phyloP scores from a whole-genome alignment of 2,888 invertebrate species.

The Aethes cnicana region DNA sequence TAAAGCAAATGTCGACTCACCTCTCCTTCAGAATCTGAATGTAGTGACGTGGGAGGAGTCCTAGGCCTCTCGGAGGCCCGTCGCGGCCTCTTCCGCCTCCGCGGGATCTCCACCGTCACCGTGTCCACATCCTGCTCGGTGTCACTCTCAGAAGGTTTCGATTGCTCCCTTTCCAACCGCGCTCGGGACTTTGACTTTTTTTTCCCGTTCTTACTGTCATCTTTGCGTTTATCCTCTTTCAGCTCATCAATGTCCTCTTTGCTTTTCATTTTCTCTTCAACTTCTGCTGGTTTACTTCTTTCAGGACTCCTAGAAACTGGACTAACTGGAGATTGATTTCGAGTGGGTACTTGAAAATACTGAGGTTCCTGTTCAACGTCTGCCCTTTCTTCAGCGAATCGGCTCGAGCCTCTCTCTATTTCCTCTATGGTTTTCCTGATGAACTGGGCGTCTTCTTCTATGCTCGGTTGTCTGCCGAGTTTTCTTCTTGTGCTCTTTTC shows the following conservation, averaged over 20 bases:
- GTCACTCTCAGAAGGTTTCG: slow-evolving; percentile 77
- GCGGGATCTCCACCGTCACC: slow-evolving; percentile 77
- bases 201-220: slow-evolving; percentile 69
- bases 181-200: slow-evolving; percentile 75
- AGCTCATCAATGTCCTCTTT: slow-evolving; percentile 53
- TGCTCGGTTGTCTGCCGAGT: slow-evolving; percentile 65
- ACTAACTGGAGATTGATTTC: slow-evolving; percentile 45
- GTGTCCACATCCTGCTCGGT: slow-evolving; percentile 75
- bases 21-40: slow-evolving; percentile 75
- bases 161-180: slow-evolving; percentile 73
- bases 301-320: slow-evolving; percentile 48
- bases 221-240: slow-evolving; percentile 64
- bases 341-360: slow-evolving; percentile 38
- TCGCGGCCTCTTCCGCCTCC: slow-evolving; percentile 69
- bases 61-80: slow-evolving; percentile 71
- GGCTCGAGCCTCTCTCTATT: slow-evolving; percentile 69
- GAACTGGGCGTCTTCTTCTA: slow-evolving; percentile 75
- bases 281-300: slow-evolving; percentile 47
- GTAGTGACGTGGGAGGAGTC: slow-evolving; percentile 70
- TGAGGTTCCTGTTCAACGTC: slow-evolving; percentile 19
- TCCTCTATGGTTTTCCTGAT: slow-evolving; percentile 76
- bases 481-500: slow-evolving; percentile 55
- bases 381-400: slow-evolving; percentile 52
- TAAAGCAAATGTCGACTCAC: slow-evolving; percentile 50
- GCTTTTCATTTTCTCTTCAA: slow-evolving; percentile 41